Evolutionary conservation across 1,140 invertebrate genomes (phyloP).

Genomic region (Trachelipus rathkii): DNA sequence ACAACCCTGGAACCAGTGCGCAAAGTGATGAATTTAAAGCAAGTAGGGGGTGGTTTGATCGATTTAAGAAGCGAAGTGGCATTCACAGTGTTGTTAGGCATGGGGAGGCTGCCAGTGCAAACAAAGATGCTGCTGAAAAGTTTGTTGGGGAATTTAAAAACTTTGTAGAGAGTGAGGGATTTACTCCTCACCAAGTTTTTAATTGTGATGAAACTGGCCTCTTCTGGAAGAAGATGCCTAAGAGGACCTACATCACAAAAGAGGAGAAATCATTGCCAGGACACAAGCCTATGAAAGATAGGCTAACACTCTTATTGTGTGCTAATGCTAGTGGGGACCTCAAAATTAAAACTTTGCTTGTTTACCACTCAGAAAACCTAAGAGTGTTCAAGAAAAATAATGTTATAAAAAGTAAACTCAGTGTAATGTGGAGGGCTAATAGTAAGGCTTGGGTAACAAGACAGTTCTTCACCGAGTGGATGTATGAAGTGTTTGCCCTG

Average conservation of each 20-base stretch:
- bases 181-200: constrained; percentile 26
- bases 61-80: not conserved
- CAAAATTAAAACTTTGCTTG: constrained; percentile 52
- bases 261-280: constrained; percentile 50
- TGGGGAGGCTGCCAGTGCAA: constrained; percentile 8
- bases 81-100: constrained; percentile 13
- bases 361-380: constrained; percentile 48
- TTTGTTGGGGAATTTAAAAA: not conserved
- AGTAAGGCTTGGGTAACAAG: constrained; percentile 36
- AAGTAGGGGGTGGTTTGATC: not conserved
- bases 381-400: constrained; percentile 8
- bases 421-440: not conserved
- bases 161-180: not conserved
- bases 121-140: not conserved
- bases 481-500: not conserved
- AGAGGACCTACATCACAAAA: constrained; percentile 50
- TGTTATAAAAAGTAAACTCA: not conserved
- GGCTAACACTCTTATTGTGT: constrained; percentile 52
- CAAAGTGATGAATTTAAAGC: not conserved
- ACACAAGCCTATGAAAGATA: constrained; percentile 53
- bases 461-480: constrained; percentile 16
- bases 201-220: constrained; percentile 47
- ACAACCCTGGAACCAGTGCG: too few species aligned
- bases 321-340: constrained; percentile 51
- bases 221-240: constrained; percentile 55